Percentiles rank a stretch among this genome's conserved stretches.
These are phyloP conservation scores for Prosopocoilus inquinatus DNA, from an alignment of 2,888 invertebrate species.

Conservation along the genomic window DNA sequence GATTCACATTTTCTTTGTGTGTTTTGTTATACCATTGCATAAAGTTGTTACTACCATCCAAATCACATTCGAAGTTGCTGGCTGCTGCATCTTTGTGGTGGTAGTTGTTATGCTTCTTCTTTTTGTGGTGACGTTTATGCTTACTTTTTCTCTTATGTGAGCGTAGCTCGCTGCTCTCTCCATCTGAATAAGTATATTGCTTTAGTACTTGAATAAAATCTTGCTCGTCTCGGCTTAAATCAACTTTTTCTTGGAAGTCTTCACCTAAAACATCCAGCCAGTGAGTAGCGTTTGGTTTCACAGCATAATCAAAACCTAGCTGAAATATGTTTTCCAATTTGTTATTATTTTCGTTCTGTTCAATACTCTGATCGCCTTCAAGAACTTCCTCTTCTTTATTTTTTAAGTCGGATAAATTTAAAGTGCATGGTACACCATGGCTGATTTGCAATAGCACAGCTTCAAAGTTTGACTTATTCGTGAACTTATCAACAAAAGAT, in stretches of 20 bases:
- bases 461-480: too few relatives aligned
- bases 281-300: constrained; percentile 25
- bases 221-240: constrained; percentile 5
- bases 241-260: constrained; percentile 15
- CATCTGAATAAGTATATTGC: too few relatives aligned
- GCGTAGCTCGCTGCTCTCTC: too few relatives aligned
- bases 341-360: background rate
- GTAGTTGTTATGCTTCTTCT: background rate
- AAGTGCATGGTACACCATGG: too few relatives aligned
- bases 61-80: background rate
- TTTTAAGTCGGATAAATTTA: too few relatives aligned
- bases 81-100: background rate
- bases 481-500: too few relatives aligned
- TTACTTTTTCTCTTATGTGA: background rate
- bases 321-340: constrained; percentile 39
- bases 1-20: constrained; percentile 6
- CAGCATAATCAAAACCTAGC: constrained; percentile 37
- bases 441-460: too few relatives aligned
- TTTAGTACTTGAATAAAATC: too few relatives aligned
- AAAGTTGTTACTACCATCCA: background rate
- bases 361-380: too few relatives aligned
- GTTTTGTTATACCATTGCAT: background rate
- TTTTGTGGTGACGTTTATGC: background rate
- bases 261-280: constrained; percentile 32
- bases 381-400: constrained; percentile 1